Base-by-base conservation (phyloP, 2,113 vertebrate genomes). In the Chunga burmeisteri region DNA sequence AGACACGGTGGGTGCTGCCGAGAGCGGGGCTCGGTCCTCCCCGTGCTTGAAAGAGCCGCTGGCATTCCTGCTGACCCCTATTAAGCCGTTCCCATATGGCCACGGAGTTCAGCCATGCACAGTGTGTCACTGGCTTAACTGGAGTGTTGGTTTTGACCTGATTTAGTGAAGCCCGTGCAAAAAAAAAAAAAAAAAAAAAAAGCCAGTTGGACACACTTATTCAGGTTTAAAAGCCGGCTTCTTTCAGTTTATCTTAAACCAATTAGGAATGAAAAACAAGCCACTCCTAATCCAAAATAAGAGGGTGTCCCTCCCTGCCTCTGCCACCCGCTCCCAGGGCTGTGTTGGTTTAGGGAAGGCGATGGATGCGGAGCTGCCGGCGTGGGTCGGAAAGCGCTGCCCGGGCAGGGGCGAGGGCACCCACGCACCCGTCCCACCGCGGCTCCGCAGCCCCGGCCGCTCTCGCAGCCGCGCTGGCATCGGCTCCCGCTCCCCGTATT, bases 111-210 rank as follows among this genome's bases (percentile, higher is more conserved):
- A 81, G 94, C 91, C 94, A 20, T 50, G 68, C 88, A 42, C 94
- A 17, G 40, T 4, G 75, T 91, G 95, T 40, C 93, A 52, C 73
- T 47, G 88, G 58, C 79, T 82, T 73, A 58, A 36, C 86, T 46
- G 80, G 61, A 83, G 91, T 53, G 75, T 77, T 18, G 18, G 84
- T 59, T 58, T n/a, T 96, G 94, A 72, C 84, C 96, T 91, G 81
- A 67, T 93, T 93, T 82, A 68, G 87, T 70, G 84, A 86, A 97
- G 81, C 86, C 47, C 0, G 0, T 25, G 52, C 10, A 40, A 30
- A 11, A 29, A 50, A 50, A 40, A 79, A 30, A 25, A 40, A 34
- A 47, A 29, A n/a, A 49, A 58, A 72, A 72, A 27, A 29, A 47
- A 42, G n/a, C 84, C 52, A 4, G 38, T 58, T 74, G 91, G 93